These are phyloP conservation scores for Leuciscus idus DNA, from an alignment of 2,113 vertebrate genomes.

Conservation along the genomic window DNA sequence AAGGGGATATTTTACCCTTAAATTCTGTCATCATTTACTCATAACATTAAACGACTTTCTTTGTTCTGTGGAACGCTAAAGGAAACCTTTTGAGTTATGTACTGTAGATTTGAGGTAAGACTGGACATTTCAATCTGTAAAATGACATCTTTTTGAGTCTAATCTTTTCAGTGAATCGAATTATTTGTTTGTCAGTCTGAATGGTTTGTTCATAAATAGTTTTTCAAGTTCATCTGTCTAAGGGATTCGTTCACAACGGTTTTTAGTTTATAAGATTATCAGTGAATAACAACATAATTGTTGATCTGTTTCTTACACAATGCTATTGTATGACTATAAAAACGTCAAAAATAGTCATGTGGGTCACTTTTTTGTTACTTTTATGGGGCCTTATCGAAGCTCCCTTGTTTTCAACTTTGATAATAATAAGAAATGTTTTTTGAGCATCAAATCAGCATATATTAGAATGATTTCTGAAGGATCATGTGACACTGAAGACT, in stretches of 20 bases:
- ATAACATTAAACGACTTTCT: no score
- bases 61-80: no score
- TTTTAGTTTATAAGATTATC: not conserved
- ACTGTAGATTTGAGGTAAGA: not conserved
- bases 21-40: no score
- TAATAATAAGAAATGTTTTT: not conserved
- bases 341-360: not conserved
- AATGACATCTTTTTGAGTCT: not conserved
- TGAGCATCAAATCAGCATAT: not conserved
- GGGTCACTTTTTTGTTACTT: not conserved
- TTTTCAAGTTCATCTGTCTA: not conserved
- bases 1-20: no score
- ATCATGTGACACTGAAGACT: not conserved
- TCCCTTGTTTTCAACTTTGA: not conserved
- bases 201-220: not conserved
- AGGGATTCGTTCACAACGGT: not conserved
- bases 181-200: not conserved
- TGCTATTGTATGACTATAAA: no score
- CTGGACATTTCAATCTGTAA: not conserved
- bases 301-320: not conserved
- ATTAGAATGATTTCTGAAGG: not conserved
- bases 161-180: not conserved
- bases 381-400: not conserved
- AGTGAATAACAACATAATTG: not conserved
- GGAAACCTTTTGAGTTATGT: no score